Evolutionary conservation across 2,113 vertebrate species (phyloP), one percentile per base, ranked within the genome.

Genomic region (Alligator sinensis): DNA sequence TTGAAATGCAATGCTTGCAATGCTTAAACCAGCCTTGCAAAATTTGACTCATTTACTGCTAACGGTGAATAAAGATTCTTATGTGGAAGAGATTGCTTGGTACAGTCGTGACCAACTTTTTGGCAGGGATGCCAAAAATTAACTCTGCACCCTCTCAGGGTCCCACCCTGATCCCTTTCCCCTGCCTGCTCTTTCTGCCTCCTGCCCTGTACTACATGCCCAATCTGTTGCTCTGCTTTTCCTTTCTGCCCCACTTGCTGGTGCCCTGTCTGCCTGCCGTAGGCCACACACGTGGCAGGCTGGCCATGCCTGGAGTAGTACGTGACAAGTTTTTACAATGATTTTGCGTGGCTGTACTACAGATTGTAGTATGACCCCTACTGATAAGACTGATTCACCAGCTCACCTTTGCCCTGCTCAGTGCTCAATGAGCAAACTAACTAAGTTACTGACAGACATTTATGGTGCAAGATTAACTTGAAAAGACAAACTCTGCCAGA

Each of bases 361-460:
- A 81, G 54, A 82, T 8, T 64, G 6, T 38, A 63, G 15, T 59
- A 14, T 4, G 3, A 59, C 80, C 28, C 82, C 90, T 21, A 10
- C 0, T 34, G 3, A 19, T 63, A 3, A 81, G 47, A 11, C 12
- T 84, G 7, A 79, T 64, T 25, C 66, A 60, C 63, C 24, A 18
- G 25, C 8, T 16, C 24, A 54, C 54, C 16, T 94, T 61, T 60
- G 9, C 68, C 87, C 84, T 76, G 61, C 59, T 83, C 57, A 38
- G 1, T 86, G 76, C 82, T 88, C 85, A 81, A 92, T 86, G 84
- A 88, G 68, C 60, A 85, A 95, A 95, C 80, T 87, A 93, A 91
- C 27, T 84, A 70, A 64, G 47, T 75, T 77, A 74, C 47, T 86
- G 70, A 93, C 76, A 55, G 54, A 59, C 63, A 77, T 86, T 86